Base-by-base conservation (phyloP, 2,888 invertebrate genomes). In the Auanema freiburgensis region DNA sequence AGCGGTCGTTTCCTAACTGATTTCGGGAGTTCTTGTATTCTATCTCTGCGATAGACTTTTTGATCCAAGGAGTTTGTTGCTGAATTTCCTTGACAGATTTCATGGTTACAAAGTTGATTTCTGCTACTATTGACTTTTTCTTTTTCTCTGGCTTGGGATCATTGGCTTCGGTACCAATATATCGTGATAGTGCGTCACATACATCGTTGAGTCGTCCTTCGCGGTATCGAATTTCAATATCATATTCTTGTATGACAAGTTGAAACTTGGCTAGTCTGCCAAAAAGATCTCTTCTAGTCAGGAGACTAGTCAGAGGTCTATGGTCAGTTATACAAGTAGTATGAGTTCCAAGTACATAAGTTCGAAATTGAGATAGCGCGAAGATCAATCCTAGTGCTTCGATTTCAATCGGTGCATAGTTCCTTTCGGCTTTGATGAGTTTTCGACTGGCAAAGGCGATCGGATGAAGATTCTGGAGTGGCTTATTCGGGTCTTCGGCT, bases 211-310 rank as follows among this genome's bases (percentile, higher is more conserved):
- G 14, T 33, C 59, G 59, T 11, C 78, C 78, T 3, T 59, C 54
- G 10, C 77, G 55, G 44, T 76, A 72, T 2, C 41, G 51, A 3
- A 78, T 69, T 12, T 52, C 25, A 11, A 78, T 25, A 40, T 73
- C 57, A 54, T 21, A 66, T 44, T 59, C 65, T 46, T 57, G 57
- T 16, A 69, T 33, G 12, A 59, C 44, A 0, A 67, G 41, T 49
- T 69, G 69, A 43, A 57, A 69, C 14, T 65, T 63, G 4, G 62
- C 58, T 11, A 71, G 50, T 21, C 67, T n/a, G 51, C 65, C 67
- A 11, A 63, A 18, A 0, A 70, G 18, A 16, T 71, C 67, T 21
- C 58, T 23, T n/a, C 65, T 23, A n/a, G 51, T 64, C 44, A 62
- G n/a, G 6, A 70, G 44, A 6, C 52, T 41, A 6, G 50, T 49